Base-by-base conservation (phyloP, 53 echinoderm and acorn worm species). In the Temnopleurus reevesii region DNA sequence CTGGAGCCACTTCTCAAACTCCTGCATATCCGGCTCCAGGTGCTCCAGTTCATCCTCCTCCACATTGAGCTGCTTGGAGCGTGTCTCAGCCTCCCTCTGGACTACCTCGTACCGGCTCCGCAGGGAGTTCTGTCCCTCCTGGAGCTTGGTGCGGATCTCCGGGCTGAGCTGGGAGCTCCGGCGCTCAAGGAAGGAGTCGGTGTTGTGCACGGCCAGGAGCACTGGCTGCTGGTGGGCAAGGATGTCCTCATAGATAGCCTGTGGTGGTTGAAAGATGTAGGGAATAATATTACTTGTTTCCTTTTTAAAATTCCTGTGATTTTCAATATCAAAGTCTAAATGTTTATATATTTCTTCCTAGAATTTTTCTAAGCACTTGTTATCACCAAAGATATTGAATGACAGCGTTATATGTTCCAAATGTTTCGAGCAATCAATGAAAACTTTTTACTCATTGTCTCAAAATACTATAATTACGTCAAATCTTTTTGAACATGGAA, bases 201-300 rank as follows among this genome's bases (percentile, higher is more conserved):
- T 94, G 91, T 94, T 98, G 90, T 98, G 98, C 4, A 94, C 90
- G 19, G 94, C 94, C 26, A 98, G 82, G 17, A 98, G 85, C 19
- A 98, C 92, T 43, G 98, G 98, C 71, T 98, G 98, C 84, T 98
- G 98, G 88, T 94, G 98, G 29, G 93, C 95, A 36, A 98, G 80
- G 76, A 98, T 96, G 83, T 98, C 98, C 76, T 98, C 98, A 79
- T 90, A 89, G 63, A 93, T 89, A n/a, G 89, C 92, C 98, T 98
- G 24, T 3, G 10, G 7, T 3, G 12, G 35, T 65, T 36, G 65
- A 8, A n/a, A 35, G 35, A 65, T n/a, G n/a, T n/a, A n/a, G n/a
- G n/a, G n/a, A n/a, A n/a, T n/a, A n/a, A n/a, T n/a, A n/a, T n/a
- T n/a, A n/a, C n/a, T n/a, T n/a, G n/a, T n/a, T n/a, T n/a, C n/a